phyloP scores from a whole-genome alignment of 1,140 invertebrate species.

The Ridgeia piscesae region DNA sequence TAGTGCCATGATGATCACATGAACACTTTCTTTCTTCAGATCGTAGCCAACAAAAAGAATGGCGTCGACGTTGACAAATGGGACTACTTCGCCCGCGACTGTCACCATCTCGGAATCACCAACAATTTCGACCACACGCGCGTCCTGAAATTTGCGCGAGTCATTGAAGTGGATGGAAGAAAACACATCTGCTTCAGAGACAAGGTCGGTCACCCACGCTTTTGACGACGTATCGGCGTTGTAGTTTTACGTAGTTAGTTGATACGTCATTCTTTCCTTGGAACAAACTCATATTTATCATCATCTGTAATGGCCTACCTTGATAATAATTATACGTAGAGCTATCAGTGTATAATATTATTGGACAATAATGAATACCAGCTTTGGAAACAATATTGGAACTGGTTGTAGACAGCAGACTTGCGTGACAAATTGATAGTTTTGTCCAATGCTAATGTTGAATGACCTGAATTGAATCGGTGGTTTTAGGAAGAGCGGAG shows the following conservation, averaged over 20 bases:
- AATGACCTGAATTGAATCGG: conserved; percentile 9
- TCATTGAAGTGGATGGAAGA: conserved; percentile 45
- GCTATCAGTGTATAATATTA: too few relatives aligned
- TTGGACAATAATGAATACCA: too few relatives aligned
- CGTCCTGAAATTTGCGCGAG: conserved; percentile 55
- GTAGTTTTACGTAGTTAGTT: background rate
- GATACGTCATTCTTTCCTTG: background rate
- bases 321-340: too few relatives aligned
- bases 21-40: conserved; percentile 54
- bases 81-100: conserved; percentile 71
- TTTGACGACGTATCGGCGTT: background rate
- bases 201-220: conserved; percentile 49
- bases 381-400: too few relatives aligned
- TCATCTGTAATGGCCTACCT: too few relatives aligned
- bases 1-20: too few relatives aligned
- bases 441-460: background rate
- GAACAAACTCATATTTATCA: background rate
- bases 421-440: background rate
- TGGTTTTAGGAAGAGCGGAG: conserved; percentile 43
- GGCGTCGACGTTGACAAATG: conserved; percentile 74
- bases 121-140: conserved; percentile 60
- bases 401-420: too few relatives aligned
- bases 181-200: conserved; percentile 58
- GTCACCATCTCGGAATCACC: conserved; percentile 58
- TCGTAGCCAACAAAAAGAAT: conserved; percentile 67